Percentiles rank a stretch among this genome's conserved stretches.
These are phyloP conservation scores for Taphrorychus bicolor DNA, from an alignment of 2,888 invertebrate species.

Conservation along the genomic window DNA sequence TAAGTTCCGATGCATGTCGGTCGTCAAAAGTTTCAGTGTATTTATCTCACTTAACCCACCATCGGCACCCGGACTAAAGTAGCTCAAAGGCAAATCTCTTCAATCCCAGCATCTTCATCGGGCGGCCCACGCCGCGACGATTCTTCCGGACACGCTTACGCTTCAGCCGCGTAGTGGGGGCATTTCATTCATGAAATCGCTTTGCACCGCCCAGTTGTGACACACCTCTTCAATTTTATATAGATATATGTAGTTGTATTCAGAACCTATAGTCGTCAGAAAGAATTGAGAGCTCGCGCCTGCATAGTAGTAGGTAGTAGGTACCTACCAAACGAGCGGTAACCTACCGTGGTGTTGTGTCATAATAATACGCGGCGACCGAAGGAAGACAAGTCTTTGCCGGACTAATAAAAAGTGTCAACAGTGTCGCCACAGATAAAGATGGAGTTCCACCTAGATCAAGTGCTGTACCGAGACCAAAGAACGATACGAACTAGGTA, in stretches of 20 bases:
- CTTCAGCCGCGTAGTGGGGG: slow-evolving; percentile 20
- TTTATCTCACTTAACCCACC: too few relatives aligned
- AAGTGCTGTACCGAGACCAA: slow-evolving; percentile 36
- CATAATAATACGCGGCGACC: background rate
- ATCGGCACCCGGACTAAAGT: background rate
- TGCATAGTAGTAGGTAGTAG: slow-evolving; percentile 4
- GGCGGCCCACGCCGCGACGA: slow-evolving; percentile 2
- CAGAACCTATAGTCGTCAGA: slow-evolving; percentile 33
- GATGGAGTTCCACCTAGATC: slow-evolving; percentile 31
- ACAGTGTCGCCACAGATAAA: background rate
- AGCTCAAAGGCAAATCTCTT: slow-evolving; percentile 19
- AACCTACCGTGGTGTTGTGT: slow-evolving; percentile 6
- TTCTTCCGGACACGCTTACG: slow-evolving; percentile 34
- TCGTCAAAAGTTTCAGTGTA: too few relatives aligned
- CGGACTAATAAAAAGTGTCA: too few relatives aligned
- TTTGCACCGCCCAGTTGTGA: slow-evolving; percentile 34
- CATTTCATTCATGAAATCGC: slow-evolving; percentile 37
- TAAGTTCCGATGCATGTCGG: too few relatives aligned
- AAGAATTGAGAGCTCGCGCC: slow-evolving; percentile 26
- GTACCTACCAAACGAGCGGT: background rate
- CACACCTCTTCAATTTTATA: slow-evolving; percentile 40
- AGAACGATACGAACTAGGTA: slow-evolving; percentile 29
- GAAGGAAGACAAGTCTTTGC: background rate
- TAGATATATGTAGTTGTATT: slow-evolving; percentile 38
- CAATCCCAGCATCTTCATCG: slow-evolving; percentile 22